phyloP scores from a whole-genome alignment of 1,140 invertebrate species.

The Drosophila pandora region DNA sequence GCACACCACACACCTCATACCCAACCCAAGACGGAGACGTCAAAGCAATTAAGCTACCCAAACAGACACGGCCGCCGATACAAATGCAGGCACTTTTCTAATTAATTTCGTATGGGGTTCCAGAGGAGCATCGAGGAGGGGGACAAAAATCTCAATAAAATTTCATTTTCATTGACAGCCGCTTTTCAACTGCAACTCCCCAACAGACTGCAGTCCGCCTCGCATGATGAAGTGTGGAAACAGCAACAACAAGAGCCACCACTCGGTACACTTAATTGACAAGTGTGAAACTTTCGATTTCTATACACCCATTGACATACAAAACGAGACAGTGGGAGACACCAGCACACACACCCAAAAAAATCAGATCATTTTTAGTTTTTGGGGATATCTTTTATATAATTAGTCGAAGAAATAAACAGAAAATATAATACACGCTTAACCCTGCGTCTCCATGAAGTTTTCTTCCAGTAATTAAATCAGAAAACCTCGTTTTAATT shows the following conservation, averaged over 20 bases:
- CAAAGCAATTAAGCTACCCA: constrained; percentile 76
- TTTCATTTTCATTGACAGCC: constrained; percentile 82
- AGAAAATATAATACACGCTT: no score
- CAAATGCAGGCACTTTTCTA: constrained; percentile 70
- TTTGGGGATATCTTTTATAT: background rate
- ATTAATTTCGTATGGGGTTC: constrained; percentile 67
- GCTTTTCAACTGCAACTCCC: constrained; percentile 73
- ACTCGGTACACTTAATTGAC: constrained; percentile 79
- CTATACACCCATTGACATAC: constrained; percentile 81
- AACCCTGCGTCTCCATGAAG: background rate
- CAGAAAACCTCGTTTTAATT: background rate
- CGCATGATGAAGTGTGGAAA: constrained; percentile 56
- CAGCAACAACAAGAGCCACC: constrained; percentile 52
- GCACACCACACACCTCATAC: constrained; percentile 17
- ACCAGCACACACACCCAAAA: background rate
- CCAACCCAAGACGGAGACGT: constrained; percentile 46
- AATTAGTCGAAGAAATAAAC: no score
- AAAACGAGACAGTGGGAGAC: constrained; percentile 40
- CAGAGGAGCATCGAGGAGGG: background rate
- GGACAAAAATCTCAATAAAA: constrained; percentile 79
- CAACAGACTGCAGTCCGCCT: constrained; percentile 9
- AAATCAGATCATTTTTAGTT: constrained; percentile 11
- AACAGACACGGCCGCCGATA: constrained; percentile 50
- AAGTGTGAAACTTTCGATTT: constrained; percentile 82
- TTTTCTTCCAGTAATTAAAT: background rate